Evolutionary conservation across 2,888 invertebrate genomes (phyloP).

Genomic region (Brachypterus glaber): DNA sequence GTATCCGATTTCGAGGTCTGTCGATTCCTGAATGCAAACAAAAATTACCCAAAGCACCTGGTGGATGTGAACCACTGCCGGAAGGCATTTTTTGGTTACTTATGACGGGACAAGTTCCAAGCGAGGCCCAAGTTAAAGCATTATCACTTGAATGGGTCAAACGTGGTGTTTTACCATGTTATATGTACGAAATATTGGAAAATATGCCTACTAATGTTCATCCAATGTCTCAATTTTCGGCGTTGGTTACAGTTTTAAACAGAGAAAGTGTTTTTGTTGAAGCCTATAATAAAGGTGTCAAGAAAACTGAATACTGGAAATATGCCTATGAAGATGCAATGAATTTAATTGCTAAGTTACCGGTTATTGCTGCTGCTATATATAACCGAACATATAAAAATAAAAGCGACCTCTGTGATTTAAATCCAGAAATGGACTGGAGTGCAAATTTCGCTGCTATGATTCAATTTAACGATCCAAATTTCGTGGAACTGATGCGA

Average conservation of each 20-base stretch:
- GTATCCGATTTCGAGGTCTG: slow-evolving; percentile 86
- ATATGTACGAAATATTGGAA: slow-evolving; percentile 83
- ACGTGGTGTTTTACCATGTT: slow-evolving; percentile 79
- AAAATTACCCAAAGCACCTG: slow-evolving; percentile 66
- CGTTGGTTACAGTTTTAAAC: slow-evolving; percentile 84
- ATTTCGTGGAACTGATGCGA: slow-evolving; percentile 82
- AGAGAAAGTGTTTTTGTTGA: slow-evolving; percentile 84
- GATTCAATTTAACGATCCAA: slow-evolving; percentile 75
- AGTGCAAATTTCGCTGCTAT: slow-evolving; percentile 81
- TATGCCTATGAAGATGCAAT: slow-evolving; percentile 83
- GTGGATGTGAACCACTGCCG: slow-evolving; percentile 75
- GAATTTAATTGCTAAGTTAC: slow-evolving; percentile 88
- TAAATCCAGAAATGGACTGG: slow-evolving; percentile 84
- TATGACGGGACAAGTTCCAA: slow-evolving; percentile 79
- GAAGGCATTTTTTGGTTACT: slow-evolving; percentile 89
- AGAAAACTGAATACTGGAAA: slow-evolving; percentile 87
- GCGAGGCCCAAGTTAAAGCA: slow-evolving; percentile 60
- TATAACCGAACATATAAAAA: slow-evolving; percentile 79
- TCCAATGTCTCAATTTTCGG: slow-evolving; percentile 89
- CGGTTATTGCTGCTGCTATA: slow-evolving; percentile 85
- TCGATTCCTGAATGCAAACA: slow-evolving; percentile 88
- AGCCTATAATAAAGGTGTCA: slow-evolving; percentile 80
- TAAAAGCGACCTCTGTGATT: slow-evolving; percentile 60
- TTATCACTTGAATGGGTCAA: slow-evolving; percentile 73
- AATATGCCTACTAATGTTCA: slow-evolving; percentile 83